Base-by-base conservation (phyloP, 2,113 vertebrate genomes). In the Hyla sarda region DNA sequence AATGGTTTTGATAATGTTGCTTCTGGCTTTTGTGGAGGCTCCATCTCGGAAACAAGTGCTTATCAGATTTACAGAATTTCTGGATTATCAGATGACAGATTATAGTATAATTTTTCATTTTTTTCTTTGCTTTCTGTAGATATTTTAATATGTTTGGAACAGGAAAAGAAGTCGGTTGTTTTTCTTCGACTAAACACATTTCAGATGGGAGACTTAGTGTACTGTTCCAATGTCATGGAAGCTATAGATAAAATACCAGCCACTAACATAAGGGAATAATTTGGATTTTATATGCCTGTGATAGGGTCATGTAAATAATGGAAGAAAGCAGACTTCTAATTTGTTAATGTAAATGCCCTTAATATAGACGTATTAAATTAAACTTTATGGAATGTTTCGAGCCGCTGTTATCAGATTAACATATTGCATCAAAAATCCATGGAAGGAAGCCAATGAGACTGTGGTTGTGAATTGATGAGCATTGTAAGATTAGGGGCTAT, bases 311-410 rank as follows among this genome's bases (percentile, higher is more conserved):
- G 73, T 16, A 28, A 47, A 74, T 25, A 16, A 11, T 25, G 23
- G 25, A 50, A 30, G 16, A 28, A 76, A 19, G 25, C 14, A 17
- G 73, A 52, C 23, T 50, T 45, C 73, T 76, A 48, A 48, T 76
- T 76, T 76, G 73, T 76, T 76, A 76, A 76, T 76, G 45, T 12
- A 76, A 71, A 52, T 52, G 47, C 47, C 25, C 47, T 25, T 52
- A 76, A 50, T 74, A 74, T 48, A 71, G 67, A 71, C 32, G 7
- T n/a, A 47, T 74, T 45, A 37, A 13, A 74, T 74, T 9, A 28
- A 74, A 74, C 13, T 0, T 16, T 47, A 14, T 14, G 72, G 37
- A 74, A 25, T 48, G 37, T 28, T 74, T 25, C 12, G n/a, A 48
- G 41, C 72, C 37, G n/a, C 30, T 21, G 41, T 28, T 74, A 74